Conservation (phyloP, 2,797 vertebrate genomes). For the Pampus argenteus region DNA sequence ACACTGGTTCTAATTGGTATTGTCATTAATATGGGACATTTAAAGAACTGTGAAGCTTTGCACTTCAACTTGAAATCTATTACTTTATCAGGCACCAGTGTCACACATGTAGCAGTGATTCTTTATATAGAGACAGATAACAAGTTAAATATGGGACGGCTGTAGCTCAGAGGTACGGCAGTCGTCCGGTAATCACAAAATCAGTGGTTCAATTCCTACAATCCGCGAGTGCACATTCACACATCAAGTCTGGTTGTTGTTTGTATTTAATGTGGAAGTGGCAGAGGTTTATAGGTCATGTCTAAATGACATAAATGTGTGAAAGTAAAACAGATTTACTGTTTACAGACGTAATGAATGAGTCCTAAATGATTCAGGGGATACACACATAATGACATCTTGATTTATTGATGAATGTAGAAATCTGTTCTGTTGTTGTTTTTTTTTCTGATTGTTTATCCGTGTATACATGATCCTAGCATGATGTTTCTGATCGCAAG, state of each 20-base stretch:
- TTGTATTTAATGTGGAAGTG: not conserved
- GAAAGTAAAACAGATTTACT: not conserved
- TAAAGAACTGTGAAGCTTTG: slow-evolving; percentile 35
- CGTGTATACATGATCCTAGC: too few species aligned
- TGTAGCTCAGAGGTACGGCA: too few species aligned
- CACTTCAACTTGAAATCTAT: slow-evolving; percentile 38
- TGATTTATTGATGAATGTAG: slow-evolving; percentile 39
- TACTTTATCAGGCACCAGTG: not conserved
- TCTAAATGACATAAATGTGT: not conserved
- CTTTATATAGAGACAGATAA: not conserved
- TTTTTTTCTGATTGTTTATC: not conserved
- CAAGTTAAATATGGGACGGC: not conserved
- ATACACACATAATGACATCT: not conserved
- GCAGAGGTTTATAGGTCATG: not conserved
- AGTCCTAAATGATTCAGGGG: not conserved
- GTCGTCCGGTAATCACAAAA: too few species aligned
- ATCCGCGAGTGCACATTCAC: slow-evolving; percentile 4
- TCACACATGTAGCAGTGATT: slow-evolving; percentile 6
- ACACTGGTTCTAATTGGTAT: not conserved
- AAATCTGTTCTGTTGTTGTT: not conserved
- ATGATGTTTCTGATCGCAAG: not conserved
- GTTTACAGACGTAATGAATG: not conserved
- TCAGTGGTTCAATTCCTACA: too few species aligned
- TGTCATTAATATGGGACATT: not conserved
- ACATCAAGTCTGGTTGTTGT: not conserved